Evolutionary conservation across 2,113 vertebrate genomes (phyloP).

Genomic region (Cettia cetti): DNA sequence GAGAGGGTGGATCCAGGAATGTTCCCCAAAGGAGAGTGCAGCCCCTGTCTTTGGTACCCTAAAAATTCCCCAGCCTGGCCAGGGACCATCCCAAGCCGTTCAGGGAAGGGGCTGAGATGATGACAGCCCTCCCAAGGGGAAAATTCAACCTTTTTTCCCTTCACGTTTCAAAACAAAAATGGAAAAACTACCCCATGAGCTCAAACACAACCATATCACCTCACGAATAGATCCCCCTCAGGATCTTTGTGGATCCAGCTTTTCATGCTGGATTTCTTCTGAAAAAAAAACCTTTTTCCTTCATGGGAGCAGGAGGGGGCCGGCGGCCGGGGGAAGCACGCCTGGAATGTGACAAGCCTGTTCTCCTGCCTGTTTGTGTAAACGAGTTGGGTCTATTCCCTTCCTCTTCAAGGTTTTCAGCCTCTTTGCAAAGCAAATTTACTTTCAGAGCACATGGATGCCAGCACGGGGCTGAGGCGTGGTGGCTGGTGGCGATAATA

Average conservation of each 20-base stretch:
- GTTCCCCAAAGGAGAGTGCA: fast-evolving
- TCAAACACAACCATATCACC: not conserved
- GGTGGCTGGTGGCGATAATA: not conserved
- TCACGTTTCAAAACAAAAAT: fast-evolving
- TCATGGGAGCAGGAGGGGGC: not conserved
- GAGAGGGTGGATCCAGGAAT: fast-evolving
- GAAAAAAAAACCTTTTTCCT: not conserved
- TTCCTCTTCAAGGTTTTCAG: constrained; percentile 52
- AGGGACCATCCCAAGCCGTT: fast-evolving
- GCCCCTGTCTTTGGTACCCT: fast-evolving
- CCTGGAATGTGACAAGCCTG: constrained; percentile 64
- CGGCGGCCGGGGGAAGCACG: not conserved
- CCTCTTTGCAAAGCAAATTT: constrained; percentile 69
- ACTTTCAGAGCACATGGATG: constrained; percentile 7
- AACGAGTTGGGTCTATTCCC: constrained; percentile 57
- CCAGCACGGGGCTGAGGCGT: not conserved
- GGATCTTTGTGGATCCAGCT: not conserved
- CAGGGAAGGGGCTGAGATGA: not conserved
- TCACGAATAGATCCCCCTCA: not conserved
- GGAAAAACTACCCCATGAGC: not conserved
- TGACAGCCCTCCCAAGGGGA: not conserved
- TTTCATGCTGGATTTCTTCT: not conserved
- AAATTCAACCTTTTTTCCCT: not conserved
- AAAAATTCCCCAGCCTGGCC: not conserved
- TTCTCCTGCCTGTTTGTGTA: constrained; percentile 60